phyloP scores from a whole-genome alignment of 2,113 vertebrate genomes.

The Colius striatus region DNA sequence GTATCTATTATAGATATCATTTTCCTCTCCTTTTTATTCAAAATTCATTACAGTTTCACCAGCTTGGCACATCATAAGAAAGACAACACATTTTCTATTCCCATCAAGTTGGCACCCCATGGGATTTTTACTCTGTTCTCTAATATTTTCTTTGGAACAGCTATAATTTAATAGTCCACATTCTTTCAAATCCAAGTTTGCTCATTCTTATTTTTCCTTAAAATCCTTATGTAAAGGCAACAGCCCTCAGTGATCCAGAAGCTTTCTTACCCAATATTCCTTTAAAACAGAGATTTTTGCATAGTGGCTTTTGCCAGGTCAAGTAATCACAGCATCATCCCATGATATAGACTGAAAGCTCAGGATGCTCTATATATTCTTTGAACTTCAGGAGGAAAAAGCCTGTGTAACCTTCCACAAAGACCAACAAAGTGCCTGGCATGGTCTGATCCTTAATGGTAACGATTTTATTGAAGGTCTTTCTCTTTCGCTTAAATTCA shows the following conservation, averaged over 20 bases:
- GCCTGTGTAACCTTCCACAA: neutral
- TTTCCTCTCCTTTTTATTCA: neutral
- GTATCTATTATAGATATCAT: neutral
- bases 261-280: neutral
- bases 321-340: neutral
- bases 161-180: neutral
- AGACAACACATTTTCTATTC: neutral
- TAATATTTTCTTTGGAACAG: neutral
- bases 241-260: neutral
- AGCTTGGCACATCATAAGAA: neutral
- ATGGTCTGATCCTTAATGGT: neutral
- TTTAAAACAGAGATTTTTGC: neutral
- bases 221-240: neutral
- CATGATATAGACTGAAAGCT: neutral
- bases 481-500: neutral
- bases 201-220: neutral
- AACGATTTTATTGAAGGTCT: neutral
- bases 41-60: neutral
- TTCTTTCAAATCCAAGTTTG: neutral
- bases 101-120: neutral
- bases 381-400: neutral
- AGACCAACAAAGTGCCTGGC: neutral
- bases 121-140: neutral
- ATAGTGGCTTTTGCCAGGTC: neutral
- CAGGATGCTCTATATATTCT: neutral